Base-by-base conservation (phyloP, 2,797 vertebrate species). In the Synaphobranchus kaupii region DNA sequence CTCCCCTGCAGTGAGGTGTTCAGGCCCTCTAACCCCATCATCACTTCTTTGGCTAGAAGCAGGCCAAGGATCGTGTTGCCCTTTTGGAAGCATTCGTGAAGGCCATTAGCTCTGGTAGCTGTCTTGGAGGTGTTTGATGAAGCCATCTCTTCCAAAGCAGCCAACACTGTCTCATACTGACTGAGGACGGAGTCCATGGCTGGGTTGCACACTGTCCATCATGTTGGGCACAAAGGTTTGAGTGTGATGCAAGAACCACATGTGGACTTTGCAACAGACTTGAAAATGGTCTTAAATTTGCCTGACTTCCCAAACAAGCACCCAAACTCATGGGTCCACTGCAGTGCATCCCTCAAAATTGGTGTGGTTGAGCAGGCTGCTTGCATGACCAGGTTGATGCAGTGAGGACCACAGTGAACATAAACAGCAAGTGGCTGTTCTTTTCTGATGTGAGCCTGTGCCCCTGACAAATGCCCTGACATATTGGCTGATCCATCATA, bases 381-480 rank as follows among this genome's bases (percentile, higher is more conserved):
- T 80, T 84, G 48, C 10, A 68, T 87, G 68, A 87, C 66, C 54
- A 84, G 44, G 56, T 85, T 88, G n/a, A 88, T 58, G 66, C 83
- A 85, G 39, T 81, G 87, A n/a, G 83, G 87, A 28, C 68, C 83
- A 85, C 71, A 88, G 28, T 88, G 83, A 88, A 80, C 50, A 85
- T 81, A 88, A 13, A 84, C 60, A 22, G 87, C 71, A 80, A 85
- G 71, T 39, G 87, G 83, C 44, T 88, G 87, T 56, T 88, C 84
- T 85, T 76, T 88, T n/a, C 71, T 81, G 54, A 88, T 25, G 76
- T 76, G 66, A 50, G 87, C 83, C 54, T 88, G 87, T 71, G 84
- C 73, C 47, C 87, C 87, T 66, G 63, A 73, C 39, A 82, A 47
- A 44, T 73, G 31, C 22, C 76, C 86, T 60, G 76, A 81, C 76